A percentile compares a stretch with the other conserved stretches of the same genome.
Evolutionary conservation across 1,140 invertebrate genomes (phyloP).

Genomic region (Hormaphis cornu): DNA sequence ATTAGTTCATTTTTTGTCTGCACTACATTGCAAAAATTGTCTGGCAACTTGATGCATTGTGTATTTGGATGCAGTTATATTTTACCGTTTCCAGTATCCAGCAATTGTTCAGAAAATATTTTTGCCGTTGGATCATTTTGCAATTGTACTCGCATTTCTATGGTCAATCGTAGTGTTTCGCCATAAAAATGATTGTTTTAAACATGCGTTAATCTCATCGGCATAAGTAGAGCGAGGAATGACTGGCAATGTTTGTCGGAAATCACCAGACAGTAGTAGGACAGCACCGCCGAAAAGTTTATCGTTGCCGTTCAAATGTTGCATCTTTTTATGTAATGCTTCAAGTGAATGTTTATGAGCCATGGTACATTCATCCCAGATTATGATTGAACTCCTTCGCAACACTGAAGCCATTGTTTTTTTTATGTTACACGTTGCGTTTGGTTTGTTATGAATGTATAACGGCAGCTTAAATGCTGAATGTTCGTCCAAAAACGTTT

Average conservation of each 20-base stretch:
- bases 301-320: background rate
- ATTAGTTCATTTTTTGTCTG: too few relatives aligned
- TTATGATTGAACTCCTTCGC: constrained; percentile 37
- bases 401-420: constrained; percentile 10
- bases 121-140: too few relatives aligned
- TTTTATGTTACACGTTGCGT: constrained; percentile 37
- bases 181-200: constrained; percentile 40
- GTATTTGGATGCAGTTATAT: too few relatives aligned
- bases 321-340: constrained; percentile 37
- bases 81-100: too few relatives aligned
- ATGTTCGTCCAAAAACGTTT: too few relatives aligned
- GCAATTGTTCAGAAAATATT: too few relatives aligned
- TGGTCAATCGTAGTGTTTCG: constrained; percentile 26
- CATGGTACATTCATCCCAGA: constrained; percentile 45
- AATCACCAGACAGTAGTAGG: constrained; percentile 41
- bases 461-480: constrained; percentile 41
- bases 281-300: constrained; percentile 35
- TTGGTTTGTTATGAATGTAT: constrained; percentile 37
- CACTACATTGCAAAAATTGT: too few relatives aligned
- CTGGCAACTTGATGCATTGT: too few relatives aligned
- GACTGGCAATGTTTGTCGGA: too few relatives aligned
- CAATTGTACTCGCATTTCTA: background rate
- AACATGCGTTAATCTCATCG: constrained; percentile 40
- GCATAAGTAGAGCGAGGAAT: constrained; percentile 38
- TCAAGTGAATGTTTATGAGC: constrained; percentile 39